Base-by-base conservation (phyloP, 2,888 invertebrate genomes). In the Megalurothrips usitatus region DNA sequence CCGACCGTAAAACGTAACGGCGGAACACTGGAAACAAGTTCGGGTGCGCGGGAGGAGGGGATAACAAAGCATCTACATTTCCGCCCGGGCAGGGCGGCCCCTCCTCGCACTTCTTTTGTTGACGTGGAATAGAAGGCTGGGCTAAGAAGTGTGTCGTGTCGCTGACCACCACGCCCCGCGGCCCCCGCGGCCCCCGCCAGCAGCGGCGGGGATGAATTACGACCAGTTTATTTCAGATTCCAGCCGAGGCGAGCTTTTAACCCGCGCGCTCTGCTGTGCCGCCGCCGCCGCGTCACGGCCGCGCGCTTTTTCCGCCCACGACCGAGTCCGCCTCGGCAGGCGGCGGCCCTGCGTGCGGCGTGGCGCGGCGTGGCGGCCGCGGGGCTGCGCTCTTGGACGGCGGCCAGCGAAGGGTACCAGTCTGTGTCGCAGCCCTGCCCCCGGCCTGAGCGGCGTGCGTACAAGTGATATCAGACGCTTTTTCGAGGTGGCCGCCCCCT, bases 401-500 rank as follows among this genome's bases (percentile, higher is more conserved):
- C 68, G 26, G 68, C 68, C 68, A 75, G 68, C 26, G 68, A 26
- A 75, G 68, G 68, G 68, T 75, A 75, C 68, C 68, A 75, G 68
- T 75, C 68, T 75, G 68, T 75, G 68, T 75, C 68, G 68, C 68
- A 4, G 68, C 26, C 6, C 68, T 6, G n/a, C 23, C 52, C 23
- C 26, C 26, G 68, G 68, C 26, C 26, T 8, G 68, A 12, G 26
- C 26, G 23, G 68, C 68, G 26, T 75, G 68, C 68, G 68, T 26
- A 75, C 68, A 75, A 75, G 68, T 75, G 68, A 75, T 75, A 75
- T 58, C 58, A 58, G 58, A 26, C 68, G 68, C 68, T 75, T 75
- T 75, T 75, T 75, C 17, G 58, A n/a, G 17, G n/a, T 58, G 58
- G 14, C 19, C 9, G 3, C 52, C 52, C n/a, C 34, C 34, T 43